A percentile compares a stretch with the other conserved stretches of the same genome.
Evolutionary conservation across 1,140 invertebrate species (phyloP).

Genomic region (Drosophila nigrodunni): DNA sequence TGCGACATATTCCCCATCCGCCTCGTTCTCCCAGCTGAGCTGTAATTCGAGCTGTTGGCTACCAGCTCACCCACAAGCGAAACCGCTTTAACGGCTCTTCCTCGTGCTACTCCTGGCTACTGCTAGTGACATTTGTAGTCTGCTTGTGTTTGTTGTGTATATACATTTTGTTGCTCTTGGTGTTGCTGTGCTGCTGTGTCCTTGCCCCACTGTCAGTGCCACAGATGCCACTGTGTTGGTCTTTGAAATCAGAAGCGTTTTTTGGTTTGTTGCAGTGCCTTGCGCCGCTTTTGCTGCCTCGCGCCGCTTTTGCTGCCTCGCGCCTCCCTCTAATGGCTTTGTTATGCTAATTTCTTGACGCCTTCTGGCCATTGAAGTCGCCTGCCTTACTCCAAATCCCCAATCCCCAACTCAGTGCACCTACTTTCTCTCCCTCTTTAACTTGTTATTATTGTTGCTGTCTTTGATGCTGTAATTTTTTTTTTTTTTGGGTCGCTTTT

Average conservation of each 20-base stretch:
- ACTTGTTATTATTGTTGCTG: slow-evolving; percentile 20
- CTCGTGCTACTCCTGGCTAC: slow-evolving; percentile 19
- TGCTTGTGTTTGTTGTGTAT: slow-evolving; percentile 51
- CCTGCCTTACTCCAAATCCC: slow-evolving; percentile 8
- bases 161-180: slow-evolving; percentile 4
- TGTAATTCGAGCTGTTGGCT: slow-evolving; percentile 39
- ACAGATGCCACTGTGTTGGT: slow-evolving; percentile 35
- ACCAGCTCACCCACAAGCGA: slow-evolving; percentile 16
- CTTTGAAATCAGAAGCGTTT: slow-evolving; percentile 73
- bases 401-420: neutral
- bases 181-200: slow-evolving; percentile 21
- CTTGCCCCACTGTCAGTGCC: slow-evolving; percentile 63
- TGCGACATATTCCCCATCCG: neutral
- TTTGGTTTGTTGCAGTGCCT: slow-evolving; percentile 15
- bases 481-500: slow-evolving; percentile 36
- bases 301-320: slow-evolving; percentile 31
- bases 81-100: slow-evolving; percentile 25
- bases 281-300: slow-evolving; percentile 10
- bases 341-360: slow-evolving; percentile 79
- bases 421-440: neutral
- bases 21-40: neutral
- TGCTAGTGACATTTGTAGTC: slow-evolving; percentile 68
- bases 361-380: slow-evolving; percentile 70
- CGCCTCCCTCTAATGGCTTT: slow-evolving; percentile 70
- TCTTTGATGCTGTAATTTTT: slow-evolving; percentile 43